phyloP scores from a whole-genome alignment of 2,888 invertebrate species.

The Agrochola circellaris region DNA sequence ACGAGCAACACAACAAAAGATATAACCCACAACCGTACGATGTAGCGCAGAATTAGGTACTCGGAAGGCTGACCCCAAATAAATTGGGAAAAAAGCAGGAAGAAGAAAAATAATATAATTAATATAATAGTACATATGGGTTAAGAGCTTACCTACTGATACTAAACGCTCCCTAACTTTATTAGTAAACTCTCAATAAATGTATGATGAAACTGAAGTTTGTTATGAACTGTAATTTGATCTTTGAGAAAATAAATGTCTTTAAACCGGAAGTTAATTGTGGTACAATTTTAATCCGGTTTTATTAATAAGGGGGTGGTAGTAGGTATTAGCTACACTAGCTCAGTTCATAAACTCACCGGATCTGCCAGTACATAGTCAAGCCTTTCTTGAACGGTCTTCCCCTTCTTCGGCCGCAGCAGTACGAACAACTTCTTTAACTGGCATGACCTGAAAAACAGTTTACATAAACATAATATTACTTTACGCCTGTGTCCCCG shows the following conservation, averaged over 20 bases:
- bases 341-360: slow-evolving; percentile 45
- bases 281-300: neutral
- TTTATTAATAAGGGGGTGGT: neutral
- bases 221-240: no score
- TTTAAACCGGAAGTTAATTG: no score
- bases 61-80: no score
- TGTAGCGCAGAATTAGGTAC: no score
- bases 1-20: no score
- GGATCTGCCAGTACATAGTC: slow-evolving; percentile 61
- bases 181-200: neutral
- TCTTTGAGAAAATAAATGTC: no score
- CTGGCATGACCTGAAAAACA: slow-evolving; percentile 53
- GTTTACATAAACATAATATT: neutral
- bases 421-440: slow-evolving; percentile 64
- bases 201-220: neutral
- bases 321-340: neutral
- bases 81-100: no score
- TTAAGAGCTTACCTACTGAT: no score
- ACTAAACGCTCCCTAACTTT: no score
- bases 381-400: slow-evolving; percentile 59
- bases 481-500: neutral
- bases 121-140: no score
- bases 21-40: no score
- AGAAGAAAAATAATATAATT: no score
- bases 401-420: slow-evolving; percentile 66